Base-by-base conservation (phyloP, 1,140 invertebrate species). In the Drosophila funebris region DNA sequence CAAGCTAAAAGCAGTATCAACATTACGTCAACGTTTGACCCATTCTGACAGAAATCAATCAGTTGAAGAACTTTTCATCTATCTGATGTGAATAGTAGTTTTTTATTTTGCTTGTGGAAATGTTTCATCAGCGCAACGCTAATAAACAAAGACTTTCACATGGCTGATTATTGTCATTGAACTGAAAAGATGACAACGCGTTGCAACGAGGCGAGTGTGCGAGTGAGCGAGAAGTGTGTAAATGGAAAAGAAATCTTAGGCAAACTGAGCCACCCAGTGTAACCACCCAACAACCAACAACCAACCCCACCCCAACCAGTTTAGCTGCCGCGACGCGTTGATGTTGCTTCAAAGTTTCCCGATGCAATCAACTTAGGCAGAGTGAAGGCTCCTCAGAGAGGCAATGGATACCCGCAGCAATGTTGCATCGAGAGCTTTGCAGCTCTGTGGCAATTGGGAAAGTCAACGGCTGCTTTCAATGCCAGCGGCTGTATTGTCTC, bases 311-410 rank as follows among this genome's bases (percentile, higher is more conserved):
- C n/a, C n/a, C n/a, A n/a, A n/a, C n/a, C 78, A 74, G 74, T 78
- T 82, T 83, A 71, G 74, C 60, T 78, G 68, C 57, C 56, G 44
- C 66, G 60, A 60, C 60, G 58, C 53, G 73, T 76, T 63, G 78
- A 76, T 73, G 78, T 82, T 77, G 78, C 78, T 78, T 57, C 74
- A 82, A 82, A 82, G 79, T 82, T 82, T 82, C 22, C 54, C 70
- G 50, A 62, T 78, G 71, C 75, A 83, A 82, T 83, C 80, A 83
- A 48, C 75, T 56, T 39, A 68, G 48, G 16, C 39, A 68, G 63
- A 41, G 18, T n/a, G 8, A 39, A 44, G 20, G 18, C n/a, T 46
- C 41, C 29, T 13, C 27, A 14, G 62, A 37, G 33, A 36, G 33
- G 22, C 11, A 20, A 16, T 11, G 41, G 4, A 7, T 39, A 39